These are phyloP conservation scores for Triplophysa tibetana DNA, from an alignment of 2,113 vertebrate genomes.

Conservation along the genomic window DNA sequence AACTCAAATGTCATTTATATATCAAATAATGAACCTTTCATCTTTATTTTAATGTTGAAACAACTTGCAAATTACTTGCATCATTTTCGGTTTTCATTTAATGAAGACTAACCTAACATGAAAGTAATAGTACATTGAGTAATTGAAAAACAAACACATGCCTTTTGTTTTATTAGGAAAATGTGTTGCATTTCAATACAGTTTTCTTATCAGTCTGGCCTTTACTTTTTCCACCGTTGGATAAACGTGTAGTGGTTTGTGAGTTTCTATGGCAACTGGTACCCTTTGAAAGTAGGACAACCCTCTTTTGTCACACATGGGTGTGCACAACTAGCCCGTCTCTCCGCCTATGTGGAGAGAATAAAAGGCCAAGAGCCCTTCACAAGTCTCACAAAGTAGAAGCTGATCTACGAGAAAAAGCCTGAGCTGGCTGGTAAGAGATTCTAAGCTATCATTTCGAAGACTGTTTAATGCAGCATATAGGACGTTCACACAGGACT, in stretches of 20 bases:
- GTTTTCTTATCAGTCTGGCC: slow-evolving; percentile 64
- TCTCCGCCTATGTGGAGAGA: slow-evolving; percentile 53
- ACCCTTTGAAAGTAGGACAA: slow-evolving; percentile 60
- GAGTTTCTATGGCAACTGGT: slow-evolving; percentile 71
- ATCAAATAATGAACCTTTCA: not conserved
- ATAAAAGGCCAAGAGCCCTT: slow-evolving; percentile 64
- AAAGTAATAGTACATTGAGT: slow-evolving; percentile 25
- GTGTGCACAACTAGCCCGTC: slow-evolving; percentile 57
- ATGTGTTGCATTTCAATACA: slow-evolving; percentile 48
- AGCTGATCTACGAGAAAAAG: slow-evolving; percentile 52
- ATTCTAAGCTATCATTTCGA: slow-evolving; percentile 20
- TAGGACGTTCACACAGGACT: slow-evolving; percentile 35
- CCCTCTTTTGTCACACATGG: slow-evolving; percentile 54
- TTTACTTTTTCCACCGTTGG: slow-evolving; percentile 48
- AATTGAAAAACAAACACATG: slow-evolving; percentile 63
- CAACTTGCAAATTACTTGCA: not conserved
- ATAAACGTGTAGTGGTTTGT: slow-evolving; percentile 61
- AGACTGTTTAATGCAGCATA: slow-evolving; percentile 28
- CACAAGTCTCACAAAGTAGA: slow-evolving; percentile 59
- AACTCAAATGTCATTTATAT: not conserved
- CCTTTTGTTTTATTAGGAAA: slow-evolving; percentile 46
- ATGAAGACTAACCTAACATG: not conserved
- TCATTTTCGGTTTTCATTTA: not conserved
- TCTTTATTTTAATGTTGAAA: not conserved
- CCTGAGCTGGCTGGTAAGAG: slow-evolving; percentile 47